These are phyloP conservation scores for Eupithecia vulgata DNA, from an alignment of 2,888 invertebrate species.

Conservation along the genomic window DNA sequence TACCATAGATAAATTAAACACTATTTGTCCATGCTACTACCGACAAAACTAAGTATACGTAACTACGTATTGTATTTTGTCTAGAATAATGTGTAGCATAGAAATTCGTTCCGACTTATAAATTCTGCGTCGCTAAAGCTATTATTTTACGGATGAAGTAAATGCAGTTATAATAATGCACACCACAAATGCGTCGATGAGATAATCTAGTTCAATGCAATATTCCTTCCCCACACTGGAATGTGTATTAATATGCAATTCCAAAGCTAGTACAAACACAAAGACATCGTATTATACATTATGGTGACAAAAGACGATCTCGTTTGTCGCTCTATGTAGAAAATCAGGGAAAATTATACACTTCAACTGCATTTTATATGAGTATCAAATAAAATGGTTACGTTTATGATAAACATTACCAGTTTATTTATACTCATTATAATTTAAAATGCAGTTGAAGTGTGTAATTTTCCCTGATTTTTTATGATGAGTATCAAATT, in stretches of 20 bases:
- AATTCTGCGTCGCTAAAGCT: background rate
- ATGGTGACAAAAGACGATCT: background rate
- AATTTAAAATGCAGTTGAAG: no score
- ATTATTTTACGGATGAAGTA: background rate
- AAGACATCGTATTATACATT: constrained; percentile 29
- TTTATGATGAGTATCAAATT: no score
- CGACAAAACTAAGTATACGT: no score
- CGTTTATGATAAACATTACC: no score
- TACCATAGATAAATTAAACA: no score
- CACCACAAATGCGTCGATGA: constrained; percentile 4
- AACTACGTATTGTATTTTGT: background rate
- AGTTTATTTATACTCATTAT: no score
- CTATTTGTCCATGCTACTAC: no score
- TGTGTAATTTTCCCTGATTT: no score
- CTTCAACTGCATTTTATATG: background rate
- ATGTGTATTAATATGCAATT: constrained; percentile 22
- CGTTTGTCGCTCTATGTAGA: background rate
- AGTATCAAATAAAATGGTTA: background rate
- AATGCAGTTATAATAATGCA: background rate
- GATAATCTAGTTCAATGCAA: constrained; percentile 18
- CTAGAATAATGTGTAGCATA: background rate
- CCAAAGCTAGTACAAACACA: constrained; percentile 24
- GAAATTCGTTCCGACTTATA: background rate
- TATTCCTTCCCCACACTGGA: constrained; percentile 11
- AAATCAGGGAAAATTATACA: background rate